Conservation (phyloP, 2,888 invertebrate species). For the Epicampocera succincta region DNA sequence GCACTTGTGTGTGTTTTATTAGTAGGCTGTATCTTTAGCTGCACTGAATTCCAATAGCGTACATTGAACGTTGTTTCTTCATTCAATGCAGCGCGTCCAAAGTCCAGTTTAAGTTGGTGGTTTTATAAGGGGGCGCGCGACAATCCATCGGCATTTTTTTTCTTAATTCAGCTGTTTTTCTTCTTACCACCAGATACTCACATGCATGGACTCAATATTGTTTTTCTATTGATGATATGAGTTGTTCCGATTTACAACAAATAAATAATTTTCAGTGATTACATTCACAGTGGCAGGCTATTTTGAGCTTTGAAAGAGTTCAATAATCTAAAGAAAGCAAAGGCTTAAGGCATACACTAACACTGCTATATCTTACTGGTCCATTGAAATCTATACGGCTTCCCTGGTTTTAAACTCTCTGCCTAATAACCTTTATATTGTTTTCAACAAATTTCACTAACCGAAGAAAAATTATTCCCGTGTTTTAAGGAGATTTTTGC, state of each 20-base stretch:
- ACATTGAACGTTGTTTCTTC: constrained; percentile 69
- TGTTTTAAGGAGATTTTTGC: no score
- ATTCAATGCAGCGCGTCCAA: constrained; percentile 71
- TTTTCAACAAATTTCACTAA: no score
- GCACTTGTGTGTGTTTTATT: constrained; percentile 2
- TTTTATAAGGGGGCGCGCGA: constrained; percentile 49
- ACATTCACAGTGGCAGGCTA: background rate
- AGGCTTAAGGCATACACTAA: no score
- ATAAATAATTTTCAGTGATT: constrained; percentile 26
- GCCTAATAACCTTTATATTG: no score
- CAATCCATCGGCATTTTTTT: constrained; percentile 49
- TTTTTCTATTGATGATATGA: background rate
- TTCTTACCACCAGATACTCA: constrained; percentile 46
- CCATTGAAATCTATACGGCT: no score
- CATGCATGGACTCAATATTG: constrained; percentile 45
- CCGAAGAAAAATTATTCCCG: no score
- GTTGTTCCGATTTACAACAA: constrained; percentile 30
- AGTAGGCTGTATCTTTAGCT: constrained; percentile 46
- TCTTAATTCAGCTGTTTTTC: constrained; percentile 15
- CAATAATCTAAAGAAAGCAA: background rate
- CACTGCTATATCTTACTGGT: no score
- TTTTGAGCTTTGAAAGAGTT: constrained; percentile 22
- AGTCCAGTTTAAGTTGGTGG: constrained; percentile 73
- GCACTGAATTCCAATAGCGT: constrained; percentile 75
- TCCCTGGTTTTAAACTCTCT: no score